phyloP scores from a whole-genome alignment of 2,888 invertebrate species.

The Morpho achilles region DNA sequence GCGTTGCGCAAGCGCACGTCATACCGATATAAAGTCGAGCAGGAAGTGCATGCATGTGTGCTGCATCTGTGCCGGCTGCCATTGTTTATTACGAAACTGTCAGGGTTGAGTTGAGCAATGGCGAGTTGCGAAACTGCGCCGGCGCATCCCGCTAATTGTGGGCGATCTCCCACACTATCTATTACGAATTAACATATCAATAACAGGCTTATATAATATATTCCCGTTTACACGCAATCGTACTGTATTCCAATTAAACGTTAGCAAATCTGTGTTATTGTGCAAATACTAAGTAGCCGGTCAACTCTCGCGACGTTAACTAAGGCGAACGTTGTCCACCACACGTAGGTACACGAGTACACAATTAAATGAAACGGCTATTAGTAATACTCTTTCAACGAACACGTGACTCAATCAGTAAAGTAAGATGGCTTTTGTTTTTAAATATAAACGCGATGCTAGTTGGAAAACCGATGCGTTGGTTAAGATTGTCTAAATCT shows the following conservation, averaged over 20 bases:
- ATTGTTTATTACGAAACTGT: conserved; percentile 75
- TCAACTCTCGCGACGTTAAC: conserved; percentile 10
- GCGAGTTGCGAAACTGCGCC: conserved; percentile 62
- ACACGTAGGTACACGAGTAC: conserved; percentile 9
- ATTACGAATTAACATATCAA: conserved; percentile 21
- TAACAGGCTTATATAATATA: conserved; percentile 23
- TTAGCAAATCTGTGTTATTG: conserved; percentile 4
- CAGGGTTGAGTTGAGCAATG: conserved; percentile 76
- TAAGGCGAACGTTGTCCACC: conserved; percentile 13
- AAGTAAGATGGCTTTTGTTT: conserved; percentile 1
- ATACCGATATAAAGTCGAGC: conserved; percentile 66
- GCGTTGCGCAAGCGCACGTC: conserved; percentile 61
- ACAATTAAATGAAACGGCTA: conserved; percentile 28
- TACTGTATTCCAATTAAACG: background rate
- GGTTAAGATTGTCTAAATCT: no score
- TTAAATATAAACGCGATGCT: background rate
- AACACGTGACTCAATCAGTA: conserved; percentile 57
- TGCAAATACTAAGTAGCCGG: conserved; percentile 5
- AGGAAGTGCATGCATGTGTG: conserved; percentile 76
- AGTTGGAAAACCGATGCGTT: no score
- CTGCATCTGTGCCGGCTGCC: conserved; percentile 71
- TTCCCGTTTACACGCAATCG: background rate
- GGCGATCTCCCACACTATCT: conserved; percentile 49
- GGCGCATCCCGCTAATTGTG: conserved; percentile 71
- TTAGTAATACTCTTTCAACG: conserved; percentile 64